phyloP scores from a whole-genome alignment of 2,888 invertebrate genomes.

The Megamerina dolium region DNA sequence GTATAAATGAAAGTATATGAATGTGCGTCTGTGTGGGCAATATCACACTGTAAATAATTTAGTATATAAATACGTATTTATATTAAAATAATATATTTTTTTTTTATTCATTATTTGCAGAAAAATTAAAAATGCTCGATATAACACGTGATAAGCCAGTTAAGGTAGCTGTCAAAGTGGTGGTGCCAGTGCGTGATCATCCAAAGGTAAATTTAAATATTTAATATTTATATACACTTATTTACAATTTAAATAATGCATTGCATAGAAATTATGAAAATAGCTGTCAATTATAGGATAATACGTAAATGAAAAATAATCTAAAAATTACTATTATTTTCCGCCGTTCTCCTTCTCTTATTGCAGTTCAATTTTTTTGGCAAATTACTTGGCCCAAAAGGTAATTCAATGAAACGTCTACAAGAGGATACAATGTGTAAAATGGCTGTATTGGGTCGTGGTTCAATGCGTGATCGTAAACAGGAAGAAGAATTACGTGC shows the following conservation, averaged over 20 bases:
- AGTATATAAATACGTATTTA: not conserved
- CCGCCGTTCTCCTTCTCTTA: slow-evolving; percentile 1
- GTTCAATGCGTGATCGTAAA: slow-evolving; percentile 85
- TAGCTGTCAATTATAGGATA: too few relatives aligned
- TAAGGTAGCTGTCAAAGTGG: slow-evolving; percentile 78
- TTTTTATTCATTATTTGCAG: slow-evolving; percentile 23
- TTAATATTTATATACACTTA: too few relatives aligned
- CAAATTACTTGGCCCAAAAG: slow-evolving; percentile 87
- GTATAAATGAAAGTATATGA: too few relatives aligned
- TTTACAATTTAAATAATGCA: too few relatives aligned
- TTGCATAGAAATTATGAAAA: too few relatives aligned
- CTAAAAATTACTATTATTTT: too few relatives aligned
- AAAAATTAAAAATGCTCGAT: slow-evolving; percentile 70
- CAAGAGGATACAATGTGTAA: slow-evolving; percentile 94
- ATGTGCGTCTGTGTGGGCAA: not conserved
- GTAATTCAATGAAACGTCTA: slow-evolving; percentile 83
- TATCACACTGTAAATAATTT: not conserved
- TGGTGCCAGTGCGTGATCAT: slow-evolving; percentile 80
- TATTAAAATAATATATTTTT: not conserved
- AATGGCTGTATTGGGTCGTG: slow-evolving; percentile 88
- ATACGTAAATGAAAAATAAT: too few relatives aligned
- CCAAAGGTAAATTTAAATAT: slow-evolving; percentile 62
- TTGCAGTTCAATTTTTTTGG: slow-evolving; percentile 92
- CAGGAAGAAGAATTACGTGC: slow-evolving; percentile 76
- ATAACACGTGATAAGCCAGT: slow-evolving; percentile 82